Evolutionary conservation across 2,113 vertebrate species (phyloP), one percentile per base, ranked within the genome.

Genomic region (Petaurus breviceps): DNA sequence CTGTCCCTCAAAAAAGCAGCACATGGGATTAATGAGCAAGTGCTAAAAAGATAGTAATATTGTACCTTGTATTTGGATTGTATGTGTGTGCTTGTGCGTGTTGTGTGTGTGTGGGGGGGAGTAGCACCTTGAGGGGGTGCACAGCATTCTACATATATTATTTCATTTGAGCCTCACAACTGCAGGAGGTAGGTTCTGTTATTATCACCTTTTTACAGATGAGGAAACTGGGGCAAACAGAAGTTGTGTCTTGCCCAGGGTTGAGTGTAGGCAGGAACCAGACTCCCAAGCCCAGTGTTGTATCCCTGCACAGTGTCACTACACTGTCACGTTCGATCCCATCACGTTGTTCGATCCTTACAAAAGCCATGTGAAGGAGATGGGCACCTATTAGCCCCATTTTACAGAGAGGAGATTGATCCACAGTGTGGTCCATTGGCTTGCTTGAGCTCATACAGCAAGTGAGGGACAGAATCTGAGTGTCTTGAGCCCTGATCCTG

Each of bases 361-460:
- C 28, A 61, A 31, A 31, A 61, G 3, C 26, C 28, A 3, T 3
- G 28, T 6, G 2, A 84, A 43, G 43, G 68, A 84, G 37, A 31
- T 0, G 5, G 16, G n/a, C 37, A 84, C 37, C n/a, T 22, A 43
- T 61, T 55, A 2, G 90, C 92, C 95, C 54, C 51, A 96, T 0
- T 94, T 91, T 93, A 23, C 94, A 68, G 61, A 77, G 91, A 31
- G 54, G 25, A 52, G 92, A 95, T 52, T 49, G 51, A 24, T 11
- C 9, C 57, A 28, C 57, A 55, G 6, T 19, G 43, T 19, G 11
- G 43, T 92, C 43, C 12, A 90, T n/a, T 77, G 19, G 37, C n/a
- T 55, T 90, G 52, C 52, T 52, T 19, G 52, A 52, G 52, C 52
- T 52, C 16, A 52, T 22, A 52, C 0, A 19, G 52, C 23, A 54